Evolutionary conservation across 2,113 vertebrate species (phyloP).

Genomic region (Labeo rohita): DNA sequence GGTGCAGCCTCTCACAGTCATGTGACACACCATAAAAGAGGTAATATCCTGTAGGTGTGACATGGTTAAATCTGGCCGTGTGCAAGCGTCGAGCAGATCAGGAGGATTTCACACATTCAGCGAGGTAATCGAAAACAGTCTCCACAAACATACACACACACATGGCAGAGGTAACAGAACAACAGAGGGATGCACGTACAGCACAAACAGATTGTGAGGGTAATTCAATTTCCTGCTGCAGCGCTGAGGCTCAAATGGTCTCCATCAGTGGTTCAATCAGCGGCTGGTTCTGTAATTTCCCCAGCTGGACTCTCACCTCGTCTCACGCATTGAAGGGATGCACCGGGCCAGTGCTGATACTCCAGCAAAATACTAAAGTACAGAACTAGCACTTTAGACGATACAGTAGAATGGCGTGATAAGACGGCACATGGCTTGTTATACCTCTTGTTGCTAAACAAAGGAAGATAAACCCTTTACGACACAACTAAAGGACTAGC

Average conservation of each 20-base stretch:
- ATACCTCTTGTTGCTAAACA: not conserved
- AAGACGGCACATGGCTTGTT: not conserved
- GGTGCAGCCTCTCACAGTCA: constrained; percentile 9
- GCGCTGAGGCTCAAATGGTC: constrained; percentile 63
- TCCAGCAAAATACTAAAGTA: constrained; percentile 20
- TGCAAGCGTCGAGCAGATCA: constrained; percentile 35
- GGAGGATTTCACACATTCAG: constrained; percentile 56
- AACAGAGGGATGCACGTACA: constrained; percentile 29
- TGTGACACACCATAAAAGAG: constrained; percentile 47
- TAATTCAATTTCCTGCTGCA: constrained; percentile 73
- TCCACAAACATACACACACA: constrained; percentile 31
- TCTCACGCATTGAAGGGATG: constrained; percentile 18
- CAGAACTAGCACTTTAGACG: constrained; percentile 7
- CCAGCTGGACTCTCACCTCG: constrained; percentile 64
- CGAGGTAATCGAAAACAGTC: constrained; percentile 64
- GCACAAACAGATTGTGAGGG: constrained; percentile 61
- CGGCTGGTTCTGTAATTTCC: constrained; percentile 71
- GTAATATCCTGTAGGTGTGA: constrained; percentile 53
- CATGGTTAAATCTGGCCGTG: constrained; percentile 44
- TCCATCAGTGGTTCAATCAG: constrained; percentile 70
- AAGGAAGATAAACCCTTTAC: not conserved
- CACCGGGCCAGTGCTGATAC: not conserved
- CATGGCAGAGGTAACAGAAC: constrained; percentile 36
- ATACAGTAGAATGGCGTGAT: not conserved
- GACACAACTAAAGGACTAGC: not conserved